Evolutionary conservation across 2,888 invertebrate genomes (phyloP).

Genomic region (Spodoptera littoralis): DNA sequence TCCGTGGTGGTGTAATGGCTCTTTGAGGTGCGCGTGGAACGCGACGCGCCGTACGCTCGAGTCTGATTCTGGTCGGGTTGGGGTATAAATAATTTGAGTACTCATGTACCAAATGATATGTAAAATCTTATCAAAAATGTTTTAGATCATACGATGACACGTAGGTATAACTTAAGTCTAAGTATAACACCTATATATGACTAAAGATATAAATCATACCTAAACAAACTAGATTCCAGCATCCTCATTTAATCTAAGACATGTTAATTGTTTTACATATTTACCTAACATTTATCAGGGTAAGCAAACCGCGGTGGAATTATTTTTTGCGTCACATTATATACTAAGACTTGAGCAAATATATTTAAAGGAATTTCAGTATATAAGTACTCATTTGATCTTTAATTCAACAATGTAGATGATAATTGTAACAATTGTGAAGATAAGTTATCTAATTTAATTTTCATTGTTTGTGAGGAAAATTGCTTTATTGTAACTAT

Average conservation of each 20-base stretch:
- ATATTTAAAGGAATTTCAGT: slow-evolving; percentile 33
- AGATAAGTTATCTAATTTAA: slow-evolving; percentile 43
- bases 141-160: slow-evolving; percentile 15
- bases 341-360: slow-evolving; percentile 32
- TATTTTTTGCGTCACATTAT: slow-evolving; percentile 51
- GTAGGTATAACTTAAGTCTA: background rate
- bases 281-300: slow-evolving; percentile 51
- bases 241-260: slow-evolving; percentile 46
- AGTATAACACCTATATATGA: slow-evolving; percentile 1
- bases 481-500: slow-evolving; percentile 5
- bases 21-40: no score
- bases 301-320: slow-evolving; percentile 39
- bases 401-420: slow-evolving; percentile 47
- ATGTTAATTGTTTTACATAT: slow-evolving; percentile 33
- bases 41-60: no score
- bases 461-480: slow-evolving; percentile 24
- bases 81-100: no score
- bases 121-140: background rate
- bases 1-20: no score
- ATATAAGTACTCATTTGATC: slow-evolving; percentile 45
- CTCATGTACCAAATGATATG: no score
- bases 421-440: slow-evolving; percentile 48
- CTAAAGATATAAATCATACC: slow-evolving; percentile 19
- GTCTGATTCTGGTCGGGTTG: no score
- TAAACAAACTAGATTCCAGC: slow-evolving; percentile 33